Evolutionary conservation across 2,113 vertebrate genomes (phyloP).

Genomic region (Sigmodon hispidus): DNA sequence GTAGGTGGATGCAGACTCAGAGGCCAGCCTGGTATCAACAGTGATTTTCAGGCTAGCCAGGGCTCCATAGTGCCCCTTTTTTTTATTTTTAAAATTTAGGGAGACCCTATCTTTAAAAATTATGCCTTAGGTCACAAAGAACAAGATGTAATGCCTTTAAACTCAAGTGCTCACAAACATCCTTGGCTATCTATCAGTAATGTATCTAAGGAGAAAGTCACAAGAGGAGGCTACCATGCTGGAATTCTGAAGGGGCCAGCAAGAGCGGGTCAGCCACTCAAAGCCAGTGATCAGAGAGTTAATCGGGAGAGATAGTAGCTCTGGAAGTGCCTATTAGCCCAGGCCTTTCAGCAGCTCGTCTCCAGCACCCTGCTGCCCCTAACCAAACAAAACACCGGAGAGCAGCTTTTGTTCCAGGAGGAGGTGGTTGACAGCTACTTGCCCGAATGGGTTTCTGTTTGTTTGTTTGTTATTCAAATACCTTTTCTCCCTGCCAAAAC

Average conservation of each 20-base stretch:
- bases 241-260: neutral
- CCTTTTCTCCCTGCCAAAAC: constrained; percentile 65
- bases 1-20: too few relatives aligned
- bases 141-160: neutral
- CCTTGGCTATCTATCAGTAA: neutral
- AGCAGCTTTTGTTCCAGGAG: constrained; percentile 69
- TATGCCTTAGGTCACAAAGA: neutral
- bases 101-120: neutral
- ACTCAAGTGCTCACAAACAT: neutral
- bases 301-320: constrained; percentile 52
- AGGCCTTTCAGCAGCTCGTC: constrained; percentile 39
- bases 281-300: constrained; percentile 63
- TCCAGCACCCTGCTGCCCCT: constrained; percentile 58
- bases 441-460: constrained; percentile 68
- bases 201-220: neutral
- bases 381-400: constrained; percentile 50
- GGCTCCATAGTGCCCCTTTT: neutral
- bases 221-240: neutral
- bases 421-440: constrained; percentile 70
- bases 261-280: neutral
- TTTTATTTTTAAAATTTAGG: too few relatives aligned
- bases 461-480: constrained; percentile 78
- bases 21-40: neutral
- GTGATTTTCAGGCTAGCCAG: neutral
- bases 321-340: constrained; percentile 64